phyloP scores from a whole-genome alignment of 1,140 invertebrate species.

The Ectropis grisescens region DNA sequence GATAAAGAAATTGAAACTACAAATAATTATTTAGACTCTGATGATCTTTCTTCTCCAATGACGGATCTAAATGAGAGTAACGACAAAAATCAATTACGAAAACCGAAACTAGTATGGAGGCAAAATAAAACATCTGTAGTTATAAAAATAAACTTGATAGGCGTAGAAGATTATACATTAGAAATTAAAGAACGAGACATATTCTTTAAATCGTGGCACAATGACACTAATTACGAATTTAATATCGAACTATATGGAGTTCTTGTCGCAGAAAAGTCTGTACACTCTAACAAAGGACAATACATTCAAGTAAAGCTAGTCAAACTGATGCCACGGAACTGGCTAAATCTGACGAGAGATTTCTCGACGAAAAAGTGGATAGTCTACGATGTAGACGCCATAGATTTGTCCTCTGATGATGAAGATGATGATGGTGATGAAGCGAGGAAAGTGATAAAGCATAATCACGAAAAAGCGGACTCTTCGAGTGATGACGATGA shows the following conservation, averaged over 20 bases:
- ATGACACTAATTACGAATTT: constrained; percentile 35
- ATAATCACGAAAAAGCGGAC: constrained; percentile 2
- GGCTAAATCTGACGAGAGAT: constrained; percentile 37
- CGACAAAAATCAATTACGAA: too few species aligned
- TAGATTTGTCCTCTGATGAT: constrained; percentile 45
- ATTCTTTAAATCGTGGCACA: too few species aligned
- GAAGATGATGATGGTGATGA: constrained; percentile 15
- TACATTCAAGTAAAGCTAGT: constrained; percentile 35
- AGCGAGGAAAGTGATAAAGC: constrained; percentile 3
- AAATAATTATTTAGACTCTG: too few species aligned
- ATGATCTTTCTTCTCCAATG: too few species aligned
- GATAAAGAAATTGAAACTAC: not conserved
- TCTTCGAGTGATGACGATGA: constrained; percentile 15
- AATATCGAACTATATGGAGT: constrained; percentile 43
- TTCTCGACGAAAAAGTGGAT: constrained; percentile 41
- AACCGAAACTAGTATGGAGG: constrained; percentile 41
- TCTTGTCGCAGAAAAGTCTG: constrained; percentile 19
- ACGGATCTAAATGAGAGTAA: too few species aligned
- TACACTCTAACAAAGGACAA: constrained; percentile 38
- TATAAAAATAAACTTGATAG: constrained; percentile 45
- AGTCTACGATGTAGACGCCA: constrained; percentile 38
- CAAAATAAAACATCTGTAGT: constrained; percentile 30
- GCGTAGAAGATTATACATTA: constrained; percentile 33
- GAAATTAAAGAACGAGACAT: too few species aligned
- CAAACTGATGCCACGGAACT: constrained; percentile 37